These are phyloP conservation scores for Liolophura sinensis DNA, from an alignment of 1,140 invertebrate species.

Conservation along the genomic window DNA sequence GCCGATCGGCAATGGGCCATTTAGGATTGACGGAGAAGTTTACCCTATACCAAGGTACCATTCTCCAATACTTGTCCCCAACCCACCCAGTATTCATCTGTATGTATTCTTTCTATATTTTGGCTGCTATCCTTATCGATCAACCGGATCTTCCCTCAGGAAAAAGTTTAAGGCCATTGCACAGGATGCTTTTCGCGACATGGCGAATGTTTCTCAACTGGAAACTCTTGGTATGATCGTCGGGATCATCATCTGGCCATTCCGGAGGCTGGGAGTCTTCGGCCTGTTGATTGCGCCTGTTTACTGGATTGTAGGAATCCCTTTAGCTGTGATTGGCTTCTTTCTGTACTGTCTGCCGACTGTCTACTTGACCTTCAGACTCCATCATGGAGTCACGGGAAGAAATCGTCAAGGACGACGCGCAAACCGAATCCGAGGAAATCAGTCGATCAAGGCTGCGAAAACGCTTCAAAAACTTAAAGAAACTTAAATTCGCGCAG, in stretches of 20 bases:
- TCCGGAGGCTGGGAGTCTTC: slow-evolving; percentile 42
- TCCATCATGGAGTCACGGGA: slow-evolving; percentile 9
- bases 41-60: slow-evolving; percentile 44
- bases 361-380: slow-evolving; percentile 45
- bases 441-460: not conserved
- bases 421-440: not conserved
- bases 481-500: not conserved
- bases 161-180: slow-evolving; percentile 44
- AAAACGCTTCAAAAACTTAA: not conserved
- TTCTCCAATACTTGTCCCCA: slow-evolving; percentile 50
- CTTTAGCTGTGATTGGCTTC: slow-evolving; percentile 37
- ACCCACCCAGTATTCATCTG: slow-evolving; percentile 47
- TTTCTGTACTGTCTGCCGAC: slow-evolving; percentile 50
- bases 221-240: slow-evolving; percentile 44
- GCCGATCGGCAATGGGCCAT: slow-evolving; percentile 21
- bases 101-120: slow-evolving; percentile 46
- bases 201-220: slow-evolving; percentile 44
- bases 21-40: slow-evolving; percentile 31
- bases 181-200: slow-evolving; percentile 40
- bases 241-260: slow-evolving; percentile 37
- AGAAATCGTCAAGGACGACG: slow-evolving; percentile 4
- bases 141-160: slow-evolving; percentile 30
- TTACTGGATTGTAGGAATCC: slow-evolving; percentile 35
- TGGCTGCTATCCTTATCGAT: slow-evolving; percentile 40
- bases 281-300: slow-evolving; percentile 41